Evolutionary conservation across 2,888 invertebrate species (phyloP).

Genomic region (Drosophila cognata): DNA sequence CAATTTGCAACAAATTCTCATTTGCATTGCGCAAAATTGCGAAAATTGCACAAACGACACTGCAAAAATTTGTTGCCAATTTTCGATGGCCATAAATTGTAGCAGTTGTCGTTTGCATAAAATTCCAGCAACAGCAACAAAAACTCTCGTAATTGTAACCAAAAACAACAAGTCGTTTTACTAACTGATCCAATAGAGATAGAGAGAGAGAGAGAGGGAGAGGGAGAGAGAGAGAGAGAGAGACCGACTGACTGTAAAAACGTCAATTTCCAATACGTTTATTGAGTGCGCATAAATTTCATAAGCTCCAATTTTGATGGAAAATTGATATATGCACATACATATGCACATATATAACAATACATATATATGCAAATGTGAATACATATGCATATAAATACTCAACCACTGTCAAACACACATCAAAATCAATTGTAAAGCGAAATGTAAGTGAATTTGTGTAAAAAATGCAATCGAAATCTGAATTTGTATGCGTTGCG

Average conservation of each 20-base stretch:
- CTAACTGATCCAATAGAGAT: slow-evolving; percentile 38
- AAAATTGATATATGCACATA: slow-evolving; percentile 46
- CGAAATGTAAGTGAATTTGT: slow-evolving; percentile 4
- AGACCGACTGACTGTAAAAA: slow-evolving; percentile 47
- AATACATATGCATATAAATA: slow-evolving; percentile 6
- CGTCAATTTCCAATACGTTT: slow-evolving; percentile 62
- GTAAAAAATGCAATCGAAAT: neutral
- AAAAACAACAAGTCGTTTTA: slow-evolving; percentile 21
- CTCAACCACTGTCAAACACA: slow-evolving; percentile 23
- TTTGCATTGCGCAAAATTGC: slow-evolving; percentile 67
- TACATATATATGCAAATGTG: slow-evolving; percentile 1
- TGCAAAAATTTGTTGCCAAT: slow-evolving; percentile 53
- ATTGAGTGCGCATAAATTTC: slow-evolving; percentile 63
- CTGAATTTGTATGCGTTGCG: neutral
- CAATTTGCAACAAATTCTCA: slow-evolving; percentile 57
- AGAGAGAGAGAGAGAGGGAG: neutral
- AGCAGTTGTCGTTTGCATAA: slow-evolving; percentile 77
- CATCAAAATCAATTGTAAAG: neutral
- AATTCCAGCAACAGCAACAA: slow-evolving; percentile 45
- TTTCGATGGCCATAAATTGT: slow-evolving; percentile 72
- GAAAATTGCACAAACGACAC: slow-evolving; percentile 50
- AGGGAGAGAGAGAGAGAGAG: neutral
- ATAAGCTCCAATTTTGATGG: slow-evolving; percentile 52
- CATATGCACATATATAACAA: neutral
- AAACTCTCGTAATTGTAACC: slow-evolving; percentile 31